Percentiles rank a stretch among this genome's conserved stretches.
Conservation (phyloP, 1,140 invertebrate genomes). For the Trachelipus rathkii region DNA sequence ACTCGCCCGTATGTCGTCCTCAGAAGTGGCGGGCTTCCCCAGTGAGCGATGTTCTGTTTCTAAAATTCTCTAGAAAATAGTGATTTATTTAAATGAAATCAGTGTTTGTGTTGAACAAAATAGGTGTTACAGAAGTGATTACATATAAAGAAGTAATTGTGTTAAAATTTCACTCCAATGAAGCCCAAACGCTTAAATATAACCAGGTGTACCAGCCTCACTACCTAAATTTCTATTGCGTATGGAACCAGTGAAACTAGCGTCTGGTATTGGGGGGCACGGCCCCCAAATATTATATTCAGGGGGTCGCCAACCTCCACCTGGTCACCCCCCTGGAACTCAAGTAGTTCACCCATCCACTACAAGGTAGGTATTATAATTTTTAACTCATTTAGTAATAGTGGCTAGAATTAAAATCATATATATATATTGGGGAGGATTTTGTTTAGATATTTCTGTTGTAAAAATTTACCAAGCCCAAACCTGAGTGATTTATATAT, state of each 20-base stretch:
- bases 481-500: too few species aligned
- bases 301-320: neutral
- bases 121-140: neutral
- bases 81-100: constrained; percentile 12
- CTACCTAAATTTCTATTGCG: constrained; percentile 4
- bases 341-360: constrained; percentile 6
- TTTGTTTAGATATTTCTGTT: too few species aligned
- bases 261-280: constrained; percentile 9
- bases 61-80: neutral
- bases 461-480: too few species aligned
- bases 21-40: constrained; percentile 9
- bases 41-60: constrained; percentile 5
- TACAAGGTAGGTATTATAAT: neutral
- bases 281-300: constrained; percentile 9
- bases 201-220: neutral
- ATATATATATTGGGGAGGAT: too few species aligned
- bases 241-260: constrained; percentile 12
- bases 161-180: constrained; percentile 7
- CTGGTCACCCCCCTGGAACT: neutral
- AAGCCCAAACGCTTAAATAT: constrained; percentile 4
- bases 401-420: too few species aligned
- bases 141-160: neutral
- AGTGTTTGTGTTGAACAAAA: neutral
- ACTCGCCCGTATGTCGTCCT: constrained; percentile 7
- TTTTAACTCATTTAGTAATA: neutral